Percentiles rank a stretch among this genome's conserved stretches.
Evolutionary conservation across 2,797 vertebrate species (phyloP).

Genomic region (Premnoplex brunnescens): DNA sequence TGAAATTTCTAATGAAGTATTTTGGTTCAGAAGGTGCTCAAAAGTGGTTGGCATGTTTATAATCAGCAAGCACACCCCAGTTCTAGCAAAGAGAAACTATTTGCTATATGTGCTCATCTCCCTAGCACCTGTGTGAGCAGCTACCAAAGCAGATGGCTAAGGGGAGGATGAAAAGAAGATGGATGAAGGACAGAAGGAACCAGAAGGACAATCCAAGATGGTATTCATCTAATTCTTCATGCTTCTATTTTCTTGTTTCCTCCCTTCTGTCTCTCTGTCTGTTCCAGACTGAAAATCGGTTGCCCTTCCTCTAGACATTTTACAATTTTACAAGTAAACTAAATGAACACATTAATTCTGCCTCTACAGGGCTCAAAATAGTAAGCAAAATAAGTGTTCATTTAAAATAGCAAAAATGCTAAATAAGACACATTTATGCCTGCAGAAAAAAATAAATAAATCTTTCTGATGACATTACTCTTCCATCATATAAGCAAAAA

Average conservation of each 20-base stretch:
- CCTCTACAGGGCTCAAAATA: neutral
- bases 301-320: neutral
- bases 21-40: neutral
- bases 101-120: neutral
- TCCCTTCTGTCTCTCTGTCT: conserved; percentile 15
- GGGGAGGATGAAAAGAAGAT: neutral
- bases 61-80: neutral
- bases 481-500: neutral
- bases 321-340: neutral
- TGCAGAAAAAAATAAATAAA: neutral
- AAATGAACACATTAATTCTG: neutral
- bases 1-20: neutral
- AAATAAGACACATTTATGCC: neutral
- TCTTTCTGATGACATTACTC: neutral
- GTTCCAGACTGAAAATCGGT: neutral
- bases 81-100: neutral
- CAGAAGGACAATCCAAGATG: neutral
- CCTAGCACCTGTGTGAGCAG: neutral
- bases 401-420: neutral
- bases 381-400: neutral
- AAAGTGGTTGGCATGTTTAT: neutral
- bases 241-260: neutral
- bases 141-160: conserved; percentile 29
- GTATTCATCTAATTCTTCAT: neutral
- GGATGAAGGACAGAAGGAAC: conserved; percentile 15